Conservation (phyloP, 2,113 vertebrate genomes). For the Microtus oregoni region DNA sequence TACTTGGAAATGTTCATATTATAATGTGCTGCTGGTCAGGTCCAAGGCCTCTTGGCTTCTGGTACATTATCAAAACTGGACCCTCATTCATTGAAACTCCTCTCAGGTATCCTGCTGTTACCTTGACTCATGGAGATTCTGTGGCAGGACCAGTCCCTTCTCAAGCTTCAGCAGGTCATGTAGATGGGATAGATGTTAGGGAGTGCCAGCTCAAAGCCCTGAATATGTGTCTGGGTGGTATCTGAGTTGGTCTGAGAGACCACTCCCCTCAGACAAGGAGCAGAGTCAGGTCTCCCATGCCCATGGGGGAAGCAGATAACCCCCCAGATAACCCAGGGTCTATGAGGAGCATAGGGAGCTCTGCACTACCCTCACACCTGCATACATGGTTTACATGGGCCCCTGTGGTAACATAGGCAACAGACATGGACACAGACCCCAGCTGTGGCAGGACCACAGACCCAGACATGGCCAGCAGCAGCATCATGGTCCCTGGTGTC, state of each 20-base stretch:
- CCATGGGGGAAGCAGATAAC: no score
- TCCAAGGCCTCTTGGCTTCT: neutral
- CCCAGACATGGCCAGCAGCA: neutral
- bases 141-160: neutral
- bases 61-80: neutral
- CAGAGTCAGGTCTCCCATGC: neutral
- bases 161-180: neutral
- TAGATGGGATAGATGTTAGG: neutral
- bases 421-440: neutral
- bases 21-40: neutral
- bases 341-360: no score
- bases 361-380: neutral
- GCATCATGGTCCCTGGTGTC: no score
- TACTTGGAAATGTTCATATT: neutral
- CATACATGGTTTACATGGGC: neutral
- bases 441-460: neutral
- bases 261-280: neutral
- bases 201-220: neutral
- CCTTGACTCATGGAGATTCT: neutral
- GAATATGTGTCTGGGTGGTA: neutral
- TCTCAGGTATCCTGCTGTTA: neutral
- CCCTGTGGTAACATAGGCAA: neutral
- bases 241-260: neutral
- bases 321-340: no score
- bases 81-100: neutral